Base-by-base conservation (phyloP, 2,888 invertebrate species). In the Melanostoma scalare region DNA sequence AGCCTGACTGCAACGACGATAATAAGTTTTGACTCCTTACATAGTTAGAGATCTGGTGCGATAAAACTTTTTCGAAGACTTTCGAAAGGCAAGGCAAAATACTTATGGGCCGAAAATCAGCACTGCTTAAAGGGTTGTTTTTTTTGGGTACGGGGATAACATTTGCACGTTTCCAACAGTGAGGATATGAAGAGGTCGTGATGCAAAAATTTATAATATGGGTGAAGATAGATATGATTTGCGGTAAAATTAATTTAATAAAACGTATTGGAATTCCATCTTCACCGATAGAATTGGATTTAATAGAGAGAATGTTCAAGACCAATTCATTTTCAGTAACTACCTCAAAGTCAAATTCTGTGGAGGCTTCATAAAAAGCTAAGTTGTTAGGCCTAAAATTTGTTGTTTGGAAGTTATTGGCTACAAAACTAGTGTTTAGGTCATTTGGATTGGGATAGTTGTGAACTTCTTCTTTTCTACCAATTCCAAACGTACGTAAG, bases 161-260 rank as follows among this genome's bases (percentile, higher is more conserved):
- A 9, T 9, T 60, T 5, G 58, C 52, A 9, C 5, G 20, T 30
- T 52, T 52, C 52, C 58, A 44, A 8, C 5, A 8, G 0, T 44
- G 9, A 30, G 58, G 42, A 5, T 42, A 44, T 3, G 40, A 30
- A 4, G 44, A 44, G 1, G 58, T 30, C 4, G 44, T 5, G n/a
- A 55, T n/a, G 6, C 38, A 55, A 40, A 20, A 40, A 20, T 44
- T 42, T 31, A 58, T 42, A 9, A 44, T 44, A 9, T 58, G 58
- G 3, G 44, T 42, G 2, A 46, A 44, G 44, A 33, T 4, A 2
- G 33, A 6, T 35, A 46, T 4, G 6, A 46, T 40, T 6, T 46
- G 60, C n/a, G 44, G 46, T 33, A 61, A 8, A n/a, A 61, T 61
- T n/a, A 61, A 6, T 35, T 61, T 60, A 9, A 60, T n/a, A 60